Percentiles rank a stretch among this genome's conserved stretches.
phyloP scores from a whole-genome alignment of 2,113 vertebrate genomes.

The Takifugu bimaculatus region DNA sequence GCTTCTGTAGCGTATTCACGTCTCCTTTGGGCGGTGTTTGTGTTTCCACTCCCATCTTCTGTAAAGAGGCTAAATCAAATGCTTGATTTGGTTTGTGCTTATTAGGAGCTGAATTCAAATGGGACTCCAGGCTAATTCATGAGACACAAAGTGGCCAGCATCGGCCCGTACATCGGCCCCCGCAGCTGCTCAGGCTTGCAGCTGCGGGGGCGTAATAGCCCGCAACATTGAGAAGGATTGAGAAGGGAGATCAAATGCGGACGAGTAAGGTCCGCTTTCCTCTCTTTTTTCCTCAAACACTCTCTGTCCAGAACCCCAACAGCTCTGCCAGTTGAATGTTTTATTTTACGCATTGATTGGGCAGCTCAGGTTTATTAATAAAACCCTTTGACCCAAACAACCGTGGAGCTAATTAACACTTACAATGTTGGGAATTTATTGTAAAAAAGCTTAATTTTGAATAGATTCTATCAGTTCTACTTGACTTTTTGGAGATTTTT shows the following conservation, averaged over 20 bases:
- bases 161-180: constrained; percentile 40
- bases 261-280: constrained; percentile 18
- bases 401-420: constrained; percentile 2
- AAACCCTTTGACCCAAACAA: constrained; percentile 1
- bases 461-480: background rate
- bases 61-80: constrained; percentile 59
- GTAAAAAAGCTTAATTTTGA: no score
- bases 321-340: constrained; percentile 2
- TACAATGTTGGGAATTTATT: background rate
- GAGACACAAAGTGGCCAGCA: constrained; percentile 41
- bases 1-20: constrained; percentile 30
- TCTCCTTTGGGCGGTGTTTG: constrained; percentile 49
- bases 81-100: constrained; percentile 63
- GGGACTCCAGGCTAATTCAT: constrained; percentile 53
- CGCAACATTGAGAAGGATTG: constrained; percentile 36
- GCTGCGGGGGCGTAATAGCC: constrained; percentile 52
- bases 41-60: constrained; percentile 62
- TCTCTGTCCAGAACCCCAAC: constrained; percentile 24
- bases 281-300: constrained; percentile 31
- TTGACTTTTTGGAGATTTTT: background rate
- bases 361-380: constrained; percentile 25
- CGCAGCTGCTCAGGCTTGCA: constrained; percentile 49
- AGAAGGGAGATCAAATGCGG: constrained; percentile 23
- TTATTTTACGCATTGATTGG: constrained; percentile 28
- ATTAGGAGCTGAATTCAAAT: constrained; percentile 52